A percentile compares a stretch with the other conserved stretches of the same genome.
phyloP scores from a whole-genome alignment of 2,888 invertebrate genomes.

The Noctua pronuba region DNA sequence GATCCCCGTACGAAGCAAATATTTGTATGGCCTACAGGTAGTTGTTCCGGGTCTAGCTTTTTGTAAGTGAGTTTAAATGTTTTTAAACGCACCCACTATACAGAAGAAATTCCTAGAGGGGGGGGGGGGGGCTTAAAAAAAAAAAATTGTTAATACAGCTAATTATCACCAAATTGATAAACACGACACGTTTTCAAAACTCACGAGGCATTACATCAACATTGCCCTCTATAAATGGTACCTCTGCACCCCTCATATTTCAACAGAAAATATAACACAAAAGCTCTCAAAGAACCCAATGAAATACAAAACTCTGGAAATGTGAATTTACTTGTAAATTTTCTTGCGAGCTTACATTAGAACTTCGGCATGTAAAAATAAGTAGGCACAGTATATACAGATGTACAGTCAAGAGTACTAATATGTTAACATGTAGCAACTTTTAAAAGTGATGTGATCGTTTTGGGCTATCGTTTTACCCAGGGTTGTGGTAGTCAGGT shows the following conservation, averaged over 20 bases:
- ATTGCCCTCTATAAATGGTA: not conserved
- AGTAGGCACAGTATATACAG: not conserved
- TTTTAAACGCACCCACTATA: no score
- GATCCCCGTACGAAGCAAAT: not conserved
- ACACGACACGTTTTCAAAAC: not conserved
- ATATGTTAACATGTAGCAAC: not conserved
- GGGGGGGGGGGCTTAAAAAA: not conserved
- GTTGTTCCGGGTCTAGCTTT: not conserved
- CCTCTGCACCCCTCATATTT: conserved; percentile 10
- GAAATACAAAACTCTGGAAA: conserved; percentile 35
- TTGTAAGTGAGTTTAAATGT: not conserved
- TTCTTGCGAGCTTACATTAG: conserved; percentile 22
- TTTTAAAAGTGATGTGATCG: not conserved
- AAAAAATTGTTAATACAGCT: not conserved
- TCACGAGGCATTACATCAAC: not conserved
- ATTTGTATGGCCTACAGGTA: not conserved
- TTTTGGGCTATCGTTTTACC: not conserved
- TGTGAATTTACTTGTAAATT: conserved; percentile 31
- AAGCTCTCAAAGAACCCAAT: conserved; percentile 24
- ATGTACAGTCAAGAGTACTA: not conserved
- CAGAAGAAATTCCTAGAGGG: not conserved
- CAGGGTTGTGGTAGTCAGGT: not conserved
- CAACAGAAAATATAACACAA: conserved; percentile 25
- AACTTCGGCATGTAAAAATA: conserved; percentile 7
- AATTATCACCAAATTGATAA: not conserved